Base-by-base conservation (phyloP, 1,140 invertebrate species). In the Pseudomyrmex flavicornis region DNA sequence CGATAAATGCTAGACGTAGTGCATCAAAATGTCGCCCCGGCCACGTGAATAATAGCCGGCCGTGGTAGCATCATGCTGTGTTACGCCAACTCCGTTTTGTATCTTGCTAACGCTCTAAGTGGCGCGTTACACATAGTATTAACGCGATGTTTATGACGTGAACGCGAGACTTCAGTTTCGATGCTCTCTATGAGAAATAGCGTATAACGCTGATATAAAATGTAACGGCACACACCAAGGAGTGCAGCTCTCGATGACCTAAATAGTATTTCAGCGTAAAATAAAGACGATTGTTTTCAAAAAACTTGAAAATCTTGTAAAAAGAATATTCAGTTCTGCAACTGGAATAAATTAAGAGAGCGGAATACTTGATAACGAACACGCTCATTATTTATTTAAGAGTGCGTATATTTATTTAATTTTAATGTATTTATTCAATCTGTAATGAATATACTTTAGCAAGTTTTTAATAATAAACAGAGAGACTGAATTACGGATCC, bases 91-190 rank as follows among this genome's bases (percentile, higher is more conserved):
- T 80, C 66, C 54, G 66, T 72, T 80, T 70, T 72, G 48, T 65
- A 79, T 79, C 75, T 79, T 79, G 75, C 65, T 79, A 70, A 79
- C 52, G 65, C 44, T 46, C 20, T 79, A 59, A 72, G 66, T 56
- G 76, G 35, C 54, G 22, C 35, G 5, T 80, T 35, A 35, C 68
- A 48, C 54, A 59, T 26, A 35, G n/a, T 70, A 70, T 79, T 80
- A 80, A 80, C n/a, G n/a, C 46, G 20, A 10, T 80, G 56, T 80
- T 80, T 72, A 72, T 59, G 54, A 59, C 46, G 56, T 70, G 44
- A 48, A 61, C n/a, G 54, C 54, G 12, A 72, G 59, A 70, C 59
- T 70, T 44, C 44, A 72, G 72, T 80, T 80, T 80, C 44, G 20
- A 26, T 72, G 12, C 7, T 56, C 7, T 10, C 46, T 17, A 9